phyloP scores from a whole-genome alignment of 2,113 vertebrate species.

The Pygoscelis adeliae region DNA sequence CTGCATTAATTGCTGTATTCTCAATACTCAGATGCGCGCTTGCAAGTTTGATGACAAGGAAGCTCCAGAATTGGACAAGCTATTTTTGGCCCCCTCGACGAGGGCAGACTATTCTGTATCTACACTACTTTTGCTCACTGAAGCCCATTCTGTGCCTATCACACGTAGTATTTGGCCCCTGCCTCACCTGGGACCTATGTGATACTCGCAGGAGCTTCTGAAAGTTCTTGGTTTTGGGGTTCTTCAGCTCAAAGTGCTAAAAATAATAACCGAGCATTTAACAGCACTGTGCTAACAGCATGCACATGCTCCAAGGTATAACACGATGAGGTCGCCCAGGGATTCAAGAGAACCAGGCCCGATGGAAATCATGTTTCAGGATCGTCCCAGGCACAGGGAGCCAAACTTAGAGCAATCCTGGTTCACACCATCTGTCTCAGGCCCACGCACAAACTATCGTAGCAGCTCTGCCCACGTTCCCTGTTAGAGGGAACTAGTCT shows the following conservation, averaged over 20 bases:
- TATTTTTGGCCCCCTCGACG: not conserved
- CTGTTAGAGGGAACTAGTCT: not conserved
- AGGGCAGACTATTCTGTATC: not conserved
- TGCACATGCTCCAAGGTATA: fast-evolving
- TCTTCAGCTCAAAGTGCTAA: not conserved
- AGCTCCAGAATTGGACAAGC: not conserved
- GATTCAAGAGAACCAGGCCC: not conserved
- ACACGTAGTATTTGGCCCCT: too few relatives aligned
- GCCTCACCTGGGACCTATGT: not conserved
- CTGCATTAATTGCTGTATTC: not conserved
- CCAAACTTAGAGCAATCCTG: not conserved
- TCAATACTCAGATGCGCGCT: not conserved
- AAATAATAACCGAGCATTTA: fast-evolving
- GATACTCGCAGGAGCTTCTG: not conserved
- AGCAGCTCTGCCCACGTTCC: not conserved
- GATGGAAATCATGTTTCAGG: not conserved
- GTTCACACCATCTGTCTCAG: not conserved
- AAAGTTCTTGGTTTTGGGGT: not conserved
- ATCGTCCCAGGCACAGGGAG: not conserved
- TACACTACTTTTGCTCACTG: not conserved
- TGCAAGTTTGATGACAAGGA: not conserved
- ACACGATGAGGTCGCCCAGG: not conserved
- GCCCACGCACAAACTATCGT: not conserved
- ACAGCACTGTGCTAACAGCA: not conserved
- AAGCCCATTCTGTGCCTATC: not conserved